phyloP scores from a whole-genome alignment of 1,140 invertebrate genomes.

The Drosophila rufa region DNA sequence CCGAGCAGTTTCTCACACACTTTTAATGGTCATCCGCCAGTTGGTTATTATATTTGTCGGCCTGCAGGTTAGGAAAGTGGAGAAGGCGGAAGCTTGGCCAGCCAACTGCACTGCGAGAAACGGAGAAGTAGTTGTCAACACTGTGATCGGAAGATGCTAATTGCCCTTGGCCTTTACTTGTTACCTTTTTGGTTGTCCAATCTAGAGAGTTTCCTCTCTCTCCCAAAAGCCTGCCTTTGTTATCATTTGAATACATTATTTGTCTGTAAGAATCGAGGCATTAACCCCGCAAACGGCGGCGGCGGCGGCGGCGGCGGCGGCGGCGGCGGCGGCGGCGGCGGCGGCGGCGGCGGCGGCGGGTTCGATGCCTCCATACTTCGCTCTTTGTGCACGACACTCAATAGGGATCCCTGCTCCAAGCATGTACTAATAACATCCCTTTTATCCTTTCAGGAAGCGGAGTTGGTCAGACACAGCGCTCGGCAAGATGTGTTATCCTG shows the following conservation, averaged over 20 bases:
- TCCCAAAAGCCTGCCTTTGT: neutral
- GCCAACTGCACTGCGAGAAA: conserved; percentile 24
- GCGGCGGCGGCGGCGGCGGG: no score
- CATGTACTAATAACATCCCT: neutral
- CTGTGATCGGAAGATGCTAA: conserved; percentile 46
- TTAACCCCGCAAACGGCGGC: conserved; percentile 17
- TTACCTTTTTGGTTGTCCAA: conserved; percentile 7
- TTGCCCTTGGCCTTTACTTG: conserved; percentile 52
- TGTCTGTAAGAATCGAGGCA: neutral
- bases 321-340: no score
- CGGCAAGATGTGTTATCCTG: conserved; percentile 58
- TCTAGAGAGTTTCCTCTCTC: neutral
- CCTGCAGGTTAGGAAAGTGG: conserved; percentile 31
- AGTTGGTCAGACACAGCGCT: conserved; percentile 48
- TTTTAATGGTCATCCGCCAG: conserved; percentile 26
- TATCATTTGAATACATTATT: conserved; percentile 1
- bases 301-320: no score
- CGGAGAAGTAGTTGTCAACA: neutral
- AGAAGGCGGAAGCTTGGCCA: conserved; percentile 33
- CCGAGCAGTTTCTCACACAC: conserved; percentile 26
- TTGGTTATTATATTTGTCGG: conserved; percentile 23
- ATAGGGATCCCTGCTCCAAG: neutral
- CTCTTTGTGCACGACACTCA: neutral
- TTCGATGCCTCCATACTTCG: conserved; percentile 13
- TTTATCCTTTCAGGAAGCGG: conserved; percentile 37